Conservation (phyloP, 1,140 invertebrate species). For the Lepidurus packardi region DNA sequence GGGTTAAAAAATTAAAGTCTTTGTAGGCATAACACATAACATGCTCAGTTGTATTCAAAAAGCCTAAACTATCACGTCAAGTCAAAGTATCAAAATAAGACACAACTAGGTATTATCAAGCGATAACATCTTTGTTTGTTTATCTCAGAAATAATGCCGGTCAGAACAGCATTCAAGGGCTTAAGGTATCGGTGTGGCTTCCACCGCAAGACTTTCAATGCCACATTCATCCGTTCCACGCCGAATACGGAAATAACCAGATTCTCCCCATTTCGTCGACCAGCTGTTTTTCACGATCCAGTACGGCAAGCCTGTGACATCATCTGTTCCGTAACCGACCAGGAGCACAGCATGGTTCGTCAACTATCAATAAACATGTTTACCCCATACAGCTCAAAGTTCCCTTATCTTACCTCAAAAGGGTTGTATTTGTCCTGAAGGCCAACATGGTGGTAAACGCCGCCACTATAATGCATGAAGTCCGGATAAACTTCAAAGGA, state of each 20-base stretch:
- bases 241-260: constrained; percentile 50
- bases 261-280: constrained; percentile 53
- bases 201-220: constrained; percentile 44
- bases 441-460: constrained; percentile 45
- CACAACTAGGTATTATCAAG: background rate
- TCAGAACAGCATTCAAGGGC: background rate
- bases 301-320: constrained; percentile 42
- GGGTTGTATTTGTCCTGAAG: constrained; percentile 44
- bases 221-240: constrained; percentile 51
- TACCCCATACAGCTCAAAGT: background rate
- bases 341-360: constrained; percentile 51
- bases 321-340: constrained; percentile 50
- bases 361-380: constrained; percentile 34
- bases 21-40: background rate
- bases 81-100: constrained; percentile 1
- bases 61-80: background rate
- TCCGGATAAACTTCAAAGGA: constrained; percentile 50
- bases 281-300: constrained; percentile 53
- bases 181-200: constrained; percentile 40
- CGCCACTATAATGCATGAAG: constrained; percentile 47
- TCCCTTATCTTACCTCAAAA: constrained; percentile 39
- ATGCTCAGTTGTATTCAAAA: background rate
- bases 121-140: background rate
- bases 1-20: no score
- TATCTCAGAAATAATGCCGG: background rate